These are phyloP conservation scores for Jordanella pulchra DNA, from an alignment of 2,797 vertebrate genomes.

Conservation along the genomic window DNA sequence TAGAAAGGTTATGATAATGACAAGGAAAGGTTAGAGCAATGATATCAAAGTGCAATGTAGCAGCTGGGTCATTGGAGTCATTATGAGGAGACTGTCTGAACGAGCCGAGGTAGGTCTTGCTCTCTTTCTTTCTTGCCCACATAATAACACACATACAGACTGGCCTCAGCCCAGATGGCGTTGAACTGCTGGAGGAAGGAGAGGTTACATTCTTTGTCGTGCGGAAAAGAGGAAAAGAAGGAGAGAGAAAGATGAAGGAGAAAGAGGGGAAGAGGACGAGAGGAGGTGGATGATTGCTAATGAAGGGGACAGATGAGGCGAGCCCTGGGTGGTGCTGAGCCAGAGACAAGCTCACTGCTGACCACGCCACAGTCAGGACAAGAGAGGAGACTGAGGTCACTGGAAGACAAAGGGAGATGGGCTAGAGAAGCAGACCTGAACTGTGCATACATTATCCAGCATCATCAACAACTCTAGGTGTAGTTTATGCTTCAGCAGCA, in stretches of 20 bases:
- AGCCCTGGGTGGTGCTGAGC: conserved; percentile 58
- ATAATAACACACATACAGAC: conserved; percentile 11
- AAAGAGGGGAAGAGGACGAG: conserved; percentile 10
- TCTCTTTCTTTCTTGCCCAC: neutral
- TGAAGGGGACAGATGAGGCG: conserved; percentile 70
- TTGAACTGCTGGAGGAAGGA: conserved; percentile 55
- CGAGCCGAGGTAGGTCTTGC: conserved; percentile 60
- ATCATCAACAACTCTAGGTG: neutral
- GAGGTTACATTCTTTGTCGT: conserved; percentile 57
- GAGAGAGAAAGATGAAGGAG: conserved; percentile 45
- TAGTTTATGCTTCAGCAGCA: neutral
- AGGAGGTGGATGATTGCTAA: conserved; percentile 48
- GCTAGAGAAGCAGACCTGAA: neutral
- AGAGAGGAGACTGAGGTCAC: conserved; percentile 52
- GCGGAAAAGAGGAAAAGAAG: conserved; percentile 34
- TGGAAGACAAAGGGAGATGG: conserved; percentile 35
- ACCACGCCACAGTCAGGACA: conserved; percentile 48
- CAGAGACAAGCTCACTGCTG: conserved; percentile 55
- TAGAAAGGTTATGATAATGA: conserved; percentile 70
- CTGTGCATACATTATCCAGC: conserved; percentile 3
- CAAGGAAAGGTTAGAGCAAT: conserved; percentile 72
- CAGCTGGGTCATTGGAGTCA: conserved; percentile 58
- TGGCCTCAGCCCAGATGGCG: conserved; percentile 62
- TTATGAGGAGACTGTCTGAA: conserved; percentile 67
- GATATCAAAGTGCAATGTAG: conserved; percentile 65